These are phyloP conservation scores for Bombus sibiricus DNA, from an alignment of 1,140 invertebrate species.

Conservation along the genomic window DNA sequence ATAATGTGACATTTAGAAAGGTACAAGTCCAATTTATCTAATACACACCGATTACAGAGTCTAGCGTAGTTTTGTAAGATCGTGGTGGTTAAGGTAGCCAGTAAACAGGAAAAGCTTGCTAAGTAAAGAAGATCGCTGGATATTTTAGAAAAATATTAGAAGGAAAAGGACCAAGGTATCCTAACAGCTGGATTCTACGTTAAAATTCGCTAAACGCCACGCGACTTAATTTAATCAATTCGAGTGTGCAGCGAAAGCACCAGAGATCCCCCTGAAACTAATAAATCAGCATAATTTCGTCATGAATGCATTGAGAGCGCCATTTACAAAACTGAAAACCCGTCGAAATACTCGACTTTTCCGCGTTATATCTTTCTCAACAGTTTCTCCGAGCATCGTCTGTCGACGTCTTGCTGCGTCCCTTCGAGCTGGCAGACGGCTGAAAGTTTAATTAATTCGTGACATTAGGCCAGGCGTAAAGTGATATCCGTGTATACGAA, in stretches of 20 bases:
- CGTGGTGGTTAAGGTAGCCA: too few species aligned
- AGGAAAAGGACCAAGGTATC: too few species aligned
- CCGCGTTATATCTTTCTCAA: background rate
- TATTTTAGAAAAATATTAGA: too few species aligned
- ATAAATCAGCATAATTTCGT: background rate
- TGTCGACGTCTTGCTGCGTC: background rate
- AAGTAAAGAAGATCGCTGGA: too few species aligned
- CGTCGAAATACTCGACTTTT: background rate
- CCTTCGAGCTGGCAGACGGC: background rate
- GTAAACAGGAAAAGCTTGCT: too few species aligned
- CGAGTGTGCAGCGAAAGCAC: too few species aligned
- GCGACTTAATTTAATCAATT: background rate
- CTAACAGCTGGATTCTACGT: too few species aligned
- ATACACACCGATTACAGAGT: too few species aligned
- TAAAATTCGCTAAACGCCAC: too few species aligned
- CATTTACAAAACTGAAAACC: background rate
- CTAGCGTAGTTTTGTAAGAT: too few species aligned
- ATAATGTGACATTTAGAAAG: too few species aligned
- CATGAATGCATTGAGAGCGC: background rate
- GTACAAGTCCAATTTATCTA: too few species aligned
- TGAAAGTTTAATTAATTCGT: slow-evolving; percentile 27
- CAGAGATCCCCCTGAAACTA: background rate
- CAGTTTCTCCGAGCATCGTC: background rate
- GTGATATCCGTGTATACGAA: slow-evolving; percentile 9
- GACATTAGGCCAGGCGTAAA: slow-evolving; percentile 5